Conservation (phyloP, 2,888 invertebrate genomes). For the Caenorhabditis wallacei region DNA sequence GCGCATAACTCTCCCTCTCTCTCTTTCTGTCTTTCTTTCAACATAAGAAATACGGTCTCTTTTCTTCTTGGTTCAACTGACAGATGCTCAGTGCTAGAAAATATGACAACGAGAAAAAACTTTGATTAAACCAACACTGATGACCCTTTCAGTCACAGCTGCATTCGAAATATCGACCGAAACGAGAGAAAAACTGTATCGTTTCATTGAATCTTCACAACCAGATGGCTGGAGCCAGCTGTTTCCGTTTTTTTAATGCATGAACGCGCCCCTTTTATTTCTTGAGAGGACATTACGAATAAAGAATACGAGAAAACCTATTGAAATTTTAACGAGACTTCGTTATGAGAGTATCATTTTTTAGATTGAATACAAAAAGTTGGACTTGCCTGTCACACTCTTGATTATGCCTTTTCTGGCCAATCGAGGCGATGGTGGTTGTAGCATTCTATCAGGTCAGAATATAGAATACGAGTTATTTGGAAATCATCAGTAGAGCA, state of each 20-base stretch:
- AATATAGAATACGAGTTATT: neutral
- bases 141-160: constrained; percentile 14
- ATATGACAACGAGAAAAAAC: constrained; percentile 1
- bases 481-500: neutral
- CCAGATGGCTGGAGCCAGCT: constrained; percentile 53
- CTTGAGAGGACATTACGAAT: no score
- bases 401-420: constrained; percentile 45
- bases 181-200: constrained; percentile 1
- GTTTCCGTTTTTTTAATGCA: constrained; percentile 12
- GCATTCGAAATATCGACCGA: constrained; percentile 7
- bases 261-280: neutral
- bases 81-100: constrained; percentile 30
- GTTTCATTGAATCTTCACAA: neutral
- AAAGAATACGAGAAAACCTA: no score
- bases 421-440: constrained; percentile 30
- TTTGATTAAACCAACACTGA: constrained; percentile 7
- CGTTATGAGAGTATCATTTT: no score
- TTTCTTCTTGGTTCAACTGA: neutral
- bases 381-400: constrained; percentile 47
- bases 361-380: no score
- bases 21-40: neutral
- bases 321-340: no score
- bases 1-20: neutral
- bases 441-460: constrained; percentile 5
- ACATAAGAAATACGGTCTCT: neutral